phyloP scores from a whole-genome alignment of 2,797 vertebrate genomes.

The Rhinophrynus dorsalis region DNA sequence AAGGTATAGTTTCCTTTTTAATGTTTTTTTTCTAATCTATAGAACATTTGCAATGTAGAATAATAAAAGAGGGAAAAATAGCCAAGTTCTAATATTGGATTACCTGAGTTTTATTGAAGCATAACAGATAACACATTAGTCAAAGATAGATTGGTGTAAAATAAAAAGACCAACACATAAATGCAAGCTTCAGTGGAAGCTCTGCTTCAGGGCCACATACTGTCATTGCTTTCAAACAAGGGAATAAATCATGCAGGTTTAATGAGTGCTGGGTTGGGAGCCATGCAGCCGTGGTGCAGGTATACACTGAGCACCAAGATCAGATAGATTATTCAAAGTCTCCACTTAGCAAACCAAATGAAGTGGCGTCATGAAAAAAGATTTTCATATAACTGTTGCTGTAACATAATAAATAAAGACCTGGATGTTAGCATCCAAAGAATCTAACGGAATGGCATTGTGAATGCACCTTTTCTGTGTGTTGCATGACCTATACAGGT shows the following conservation, averaged over 20 bases:
- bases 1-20: too few relatives aligned
- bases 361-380: slow-evolving; percentile 25
- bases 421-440: slow-evolving; percentile 51
- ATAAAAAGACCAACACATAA: slow-evolving; percentile 22
- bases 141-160: background rate
- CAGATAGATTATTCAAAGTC: slow-evolving; percentile 45
- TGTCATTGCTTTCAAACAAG: slow-evolving; percentile 49
- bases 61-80: too few relatives aligned
- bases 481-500: background rate
- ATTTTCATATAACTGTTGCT: slow-evolving; percentile 21
- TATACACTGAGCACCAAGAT: slow-evolving; percentile 43
- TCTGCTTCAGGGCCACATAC: slow-evolving; percentile 31
- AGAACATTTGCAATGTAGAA: too few relatives aligned
- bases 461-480: slow-evolving; percentile 7
- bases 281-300: slow-evolving; percentile 29
- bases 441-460: background rate
- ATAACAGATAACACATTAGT: background rate
- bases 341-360: slow-evolving; percentile 41
- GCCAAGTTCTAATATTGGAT: too few relatives aligned
- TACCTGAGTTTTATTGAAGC: background rate
- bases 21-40: too few relatives aligned
- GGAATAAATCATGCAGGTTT: slow-evolving; percentile 52
- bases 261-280: slow-evolving; percentile 46
- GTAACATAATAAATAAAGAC: slow-evolving; percentile 42
- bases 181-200: slow-evolving; percentile 44